Conservation (phyloP, 2,797 vertebrate species). For the Apogon talboti region DNA sequence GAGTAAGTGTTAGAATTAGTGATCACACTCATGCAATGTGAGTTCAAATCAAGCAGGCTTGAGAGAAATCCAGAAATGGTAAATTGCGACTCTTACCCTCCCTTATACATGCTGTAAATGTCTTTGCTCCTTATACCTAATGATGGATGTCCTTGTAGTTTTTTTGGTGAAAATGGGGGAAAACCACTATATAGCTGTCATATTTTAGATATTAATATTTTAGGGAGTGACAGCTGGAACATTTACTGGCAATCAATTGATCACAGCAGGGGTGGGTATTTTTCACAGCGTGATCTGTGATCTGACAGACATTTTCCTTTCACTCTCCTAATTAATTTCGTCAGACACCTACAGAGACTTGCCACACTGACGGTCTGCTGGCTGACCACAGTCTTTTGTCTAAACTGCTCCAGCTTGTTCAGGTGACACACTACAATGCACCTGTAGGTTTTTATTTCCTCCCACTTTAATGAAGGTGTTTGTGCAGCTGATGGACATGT, state of each 20-base stretch:
- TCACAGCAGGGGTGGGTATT: constrained; percentile 78
- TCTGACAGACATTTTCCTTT: constrained; percentile 76
- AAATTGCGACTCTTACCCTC: neutral
- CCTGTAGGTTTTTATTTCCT: constrained; percentile 50
- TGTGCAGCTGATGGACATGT: constrained; percentile 55
- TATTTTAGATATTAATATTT: constrained; percentile 81
- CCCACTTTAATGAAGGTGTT: constrained; percentile 62
- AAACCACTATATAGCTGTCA: constrained; percentile 73
- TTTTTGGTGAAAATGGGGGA: constrained; percentile 46
- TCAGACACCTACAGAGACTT: constrained; percentile 68
- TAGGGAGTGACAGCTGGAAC: constrained; percentile 79
- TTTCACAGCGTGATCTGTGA: constrained; percentile 78
- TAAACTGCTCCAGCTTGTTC: constrained; percentile 28
- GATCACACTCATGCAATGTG: constrained; percentile 35
- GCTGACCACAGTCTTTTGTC: constrained; percentile 65
- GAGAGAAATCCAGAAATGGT: constrained; percentile 23
- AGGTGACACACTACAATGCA: constrained; percentile 23
- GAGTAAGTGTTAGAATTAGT: constrained; percentile 57
- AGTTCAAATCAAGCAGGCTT: constrained; percentile 45
- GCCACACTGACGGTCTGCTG: constrained; percentile 38
- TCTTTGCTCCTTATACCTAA: constrained; percentile 26
- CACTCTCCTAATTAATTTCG: constrained; percentile 80
- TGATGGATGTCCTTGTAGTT: constrained; percentile 41
- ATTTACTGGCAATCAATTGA: constrained; percentile 84
- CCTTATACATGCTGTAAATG: constrained; percentile 16